Evolutionary conservation across 92 coral and sea anemone genomes (phyloP).

Genomic region (Blastomussa wellsi): DNA sequence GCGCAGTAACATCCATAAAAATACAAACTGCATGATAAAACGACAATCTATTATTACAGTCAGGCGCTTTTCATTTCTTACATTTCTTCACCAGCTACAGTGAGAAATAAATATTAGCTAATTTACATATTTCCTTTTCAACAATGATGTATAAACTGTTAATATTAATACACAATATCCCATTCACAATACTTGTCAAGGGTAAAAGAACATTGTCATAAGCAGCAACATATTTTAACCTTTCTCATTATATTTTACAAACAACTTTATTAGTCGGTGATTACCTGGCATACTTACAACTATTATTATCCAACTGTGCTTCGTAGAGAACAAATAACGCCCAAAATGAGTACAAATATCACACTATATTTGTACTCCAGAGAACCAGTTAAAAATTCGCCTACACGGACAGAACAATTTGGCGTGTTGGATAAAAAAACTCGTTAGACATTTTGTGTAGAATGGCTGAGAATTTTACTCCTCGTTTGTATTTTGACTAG

Average conservation of each 20-base stretch:
- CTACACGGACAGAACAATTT: too few species aligned
- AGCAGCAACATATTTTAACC: constrained; percentile 1
- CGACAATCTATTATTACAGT: not conserved
- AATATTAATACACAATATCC: not conserved
- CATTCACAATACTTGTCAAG: not conserved
- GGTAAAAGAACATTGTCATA: not conserved
- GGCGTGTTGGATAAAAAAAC: too few species aligned
- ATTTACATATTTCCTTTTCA: not conserved
- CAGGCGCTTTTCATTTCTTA: not conserved
- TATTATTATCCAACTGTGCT: too few species aligned
- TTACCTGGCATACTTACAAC: not conserved
- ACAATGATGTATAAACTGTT: not conserved
- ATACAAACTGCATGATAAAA: not conserved
- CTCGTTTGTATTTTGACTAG: too few species aligned
- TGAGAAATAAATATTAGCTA: not conserved
- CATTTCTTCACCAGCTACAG: not conserved
- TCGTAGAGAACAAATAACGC: too few species aligned
- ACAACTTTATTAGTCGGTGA: not conserved
- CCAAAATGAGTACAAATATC: too few species aligned
- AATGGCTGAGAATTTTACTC: too few species aligned
- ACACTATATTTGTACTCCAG: too few species aligned
- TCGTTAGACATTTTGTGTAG: too few species aligned
- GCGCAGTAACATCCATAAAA: not conserved
- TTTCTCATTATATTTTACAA: not conserved
- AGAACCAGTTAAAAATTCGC: too few species aligned